Base-by-base conservation (phyloP, 37 sponge, comb jelly and placozoan species). In the Oscarella lobularis region DNA sequence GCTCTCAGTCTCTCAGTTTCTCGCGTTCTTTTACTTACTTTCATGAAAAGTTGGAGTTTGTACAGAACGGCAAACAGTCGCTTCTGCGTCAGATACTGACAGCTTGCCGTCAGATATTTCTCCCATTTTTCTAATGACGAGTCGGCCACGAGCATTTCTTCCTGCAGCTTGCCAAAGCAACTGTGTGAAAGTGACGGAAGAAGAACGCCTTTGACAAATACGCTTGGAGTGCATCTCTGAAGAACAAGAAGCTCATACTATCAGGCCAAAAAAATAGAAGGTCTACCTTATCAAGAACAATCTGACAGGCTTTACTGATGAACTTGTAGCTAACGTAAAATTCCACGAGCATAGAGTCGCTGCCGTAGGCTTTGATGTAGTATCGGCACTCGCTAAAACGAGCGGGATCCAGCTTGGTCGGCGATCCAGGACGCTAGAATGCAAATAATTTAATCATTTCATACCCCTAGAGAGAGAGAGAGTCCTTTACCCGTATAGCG, bases 311-410 rank as follows among this genome's bases (percentile, higher is more conserved):
- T 0, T 82, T 39, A 29, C 73, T 73, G 71, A 90, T 74, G 73
- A 81, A 75, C 73, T 68, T 71, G 80, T 93, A 89, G 33, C 84
- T 75, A 27, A 82, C 73, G 36, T 78, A 81, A 76, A 98, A 98
- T 72, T 86, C 78, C 36, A 98, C 76, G n/a, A 76, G 36, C 67
- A 76, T 36, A 39, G 73, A 33, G 0, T 74, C 78, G 3, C 81
- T 76, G 29, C 94, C 94, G 37, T 93, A 90, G 38, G 77, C 81
- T 3, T 78, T 76, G 40, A 98, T 78, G 76, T 98, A 98, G 72
- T 81, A 88, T 37, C 78, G 77, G 73, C 94, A 93, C 73, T 98
- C 99, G 2, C 73, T 76, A 76, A 85, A 88, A 9, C 89, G 74
- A 2, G 35, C 6, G 3, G 36, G 38, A 48, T 90, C 88, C 66